Conservation (phyloP, 1,140 invertebrate species). For the Samia ricini region DNA sequence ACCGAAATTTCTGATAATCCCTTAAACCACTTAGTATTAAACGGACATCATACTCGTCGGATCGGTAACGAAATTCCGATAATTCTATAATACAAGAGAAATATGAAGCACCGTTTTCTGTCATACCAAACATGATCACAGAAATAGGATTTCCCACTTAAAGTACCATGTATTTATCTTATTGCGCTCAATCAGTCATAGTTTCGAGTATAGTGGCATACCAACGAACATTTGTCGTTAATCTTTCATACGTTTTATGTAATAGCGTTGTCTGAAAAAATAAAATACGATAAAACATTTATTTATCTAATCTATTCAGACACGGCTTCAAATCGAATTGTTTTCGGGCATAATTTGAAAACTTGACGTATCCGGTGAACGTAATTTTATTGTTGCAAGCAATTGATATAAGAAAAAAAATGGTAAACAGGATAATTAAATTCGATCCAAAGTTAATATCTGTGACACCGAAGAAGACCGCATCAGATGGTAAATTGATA, state of each 20-base stretch:
- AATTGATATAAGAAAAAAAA: slow-evolving; percentile 16
- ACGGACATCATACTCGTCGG: too few relatives aligned
- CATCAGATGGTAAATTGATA: slow-evolving; percentile 44
- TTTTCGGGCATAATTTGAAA: slow-evolving; percentile 24
- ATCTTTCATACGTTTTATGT: background rate
- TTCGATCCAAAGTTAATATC: slow-evolving; percentile 22
- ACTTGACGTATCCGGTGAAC: slow-evolving; percentile 23
- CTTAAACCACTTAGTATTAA: too few relatives aligned
- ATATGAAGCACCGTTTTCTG: background rate
- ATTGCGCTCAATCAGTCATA: background rate
- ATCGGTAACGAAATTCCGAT: too few relatives aligned
- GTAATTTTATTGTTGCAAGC: slow-evolving; percentile 6
- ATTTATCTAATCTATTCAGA: slow-evolving; percentile 23
- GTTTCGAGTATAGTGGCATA: background rate
- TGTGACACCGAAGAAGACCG: slow-evolving; percentile 33
- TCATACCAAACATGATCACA: too few relatives aligned
- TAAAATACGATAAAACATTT: slow-evolving; percentile 1
- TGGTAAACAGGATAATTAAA: slow-evolving; percentile 41
- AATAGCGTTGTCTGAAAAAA: background rate
- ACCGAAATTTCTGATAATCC: too few relatives aligned
- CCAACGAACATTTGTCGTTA: background rate
- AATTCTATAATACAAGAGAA: too few relatives aligned
- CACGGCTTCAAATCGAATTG: slow-evolving; percentile 20
- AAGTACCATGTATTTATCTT: background rate
- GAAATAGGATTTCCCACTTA: too few relatives aligned